phyloP scores from a whole-genome alignment of 1,140 invertebrate species.

The Drosophila watanabei region DNA sequence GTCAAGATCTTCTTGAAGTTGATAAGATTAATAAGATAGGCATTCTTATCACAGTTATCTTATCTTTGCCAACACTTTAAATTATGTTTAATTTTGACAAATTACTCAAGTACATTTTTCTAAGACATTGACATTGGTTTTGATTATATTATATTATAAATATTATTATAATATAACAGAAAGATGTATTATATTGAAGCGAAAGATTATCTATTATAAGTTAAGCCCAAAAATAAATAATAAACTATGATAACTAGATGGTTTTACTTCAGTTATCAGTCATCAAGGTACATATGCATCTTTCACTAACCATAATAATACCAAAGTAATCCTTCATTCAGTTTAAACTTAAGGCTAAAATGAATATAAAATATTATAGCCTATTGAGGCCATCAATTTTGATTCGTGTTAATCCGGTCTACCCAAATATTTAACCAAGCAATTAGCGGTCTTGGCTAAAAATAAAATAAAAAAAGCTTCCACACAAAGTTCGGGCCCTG shows the following conservation, averaged over 20 bases:
- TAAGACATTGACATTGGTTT: background rate
- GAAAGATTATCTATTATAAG: background rate
- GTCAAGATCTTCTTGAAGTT: too few species aligned
- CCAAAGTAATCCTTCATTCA: background rate
- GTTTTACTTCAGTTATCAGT: too few species aligned
- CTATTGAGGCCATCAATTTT: conserved; percentile 10
- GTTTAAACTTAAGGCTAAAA: background rate
- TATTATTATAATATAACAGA: background rate
- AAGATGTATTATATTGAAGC: too few species aligned
- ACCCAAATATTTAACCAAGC: conserved; percentile 52
- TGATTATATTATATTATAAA: background rate
- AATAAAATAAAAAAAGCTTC: conserved; percentile 16
- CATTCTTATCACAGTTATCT: background rate
- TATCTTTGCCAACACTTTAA: background rate
- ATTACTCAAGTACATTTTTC: background rate
- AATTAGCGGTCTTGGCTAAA: conserved; percentile 54
- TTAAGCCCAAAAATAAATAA: background rate
- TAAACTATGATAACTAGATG: background rate
- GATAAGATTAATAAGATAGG: background rate
- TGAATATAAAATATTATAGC: background rate
- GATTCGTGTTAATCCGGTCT: conserved; percentile 1
- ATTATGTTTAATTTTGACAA: conserved; percentile 6
- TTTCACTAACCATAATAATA: background rate
- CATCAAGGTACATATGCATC: too few species aligned
- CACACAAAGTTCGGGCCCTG: conserved; percentile 26